These are phyloP conservation scores for Eretmocerus hayati DNA, from an alignment of 2,888 invertebrate species.

Conservation along the genomic window DNA sequence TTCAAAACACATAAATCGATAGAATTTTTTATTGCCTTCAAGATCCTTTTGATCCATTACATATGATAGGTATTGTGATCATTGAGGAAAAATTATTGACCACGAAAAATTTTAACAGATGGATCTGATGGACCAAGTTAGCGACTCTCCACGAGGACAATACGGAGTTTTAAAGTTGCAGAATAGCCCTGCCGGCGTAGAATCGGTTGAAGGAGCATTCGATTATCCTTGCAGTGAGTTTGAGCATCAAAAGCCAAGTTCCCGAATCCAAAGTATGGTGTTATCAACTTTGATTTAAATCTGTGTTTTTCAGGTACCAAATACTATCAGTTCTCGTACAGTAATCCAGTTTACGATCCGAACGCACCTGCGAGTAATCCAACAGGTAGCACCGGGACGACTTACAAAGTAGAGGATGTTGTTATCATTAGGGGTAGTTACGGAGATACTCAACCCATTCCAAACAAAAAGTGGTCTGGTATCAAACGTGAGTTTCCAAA, in stretches of 20 bases:
- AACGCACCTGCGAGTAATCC: slow-evolving; percentile 52
- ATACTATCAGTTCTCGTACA: slow-evolving; percentile 64
- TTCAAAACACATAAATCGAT: neutral
- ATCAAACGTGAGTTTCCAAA: slow-evolving; percentile 52
- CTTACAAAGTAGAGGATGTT: slow-evolving; percentile 71
- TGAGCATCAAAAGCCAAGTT: too few relatives aligned
- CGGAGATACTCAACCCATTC: slow-evolving; percentile 42
- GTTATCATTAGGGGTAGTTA: slow-evolving; percentile 56
- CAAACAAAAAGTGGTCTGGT: slow-evolving; percentile 49
- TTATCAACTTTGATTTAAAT: too few relatives aligned
- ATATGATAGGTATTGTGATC: too few relatives aligned
- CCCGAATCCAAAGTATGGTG: too few relatives aligned
- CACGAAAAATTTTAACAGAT: slow-evolving; percentile 49
- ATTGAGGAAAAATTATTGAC: too few relatives aligned
- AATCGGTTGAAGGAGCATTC: slow-evolving; percentile 33
- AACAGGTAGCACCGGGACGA: slow-evolving; percentile 50
- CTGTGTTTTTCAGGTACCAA: slow-evolving; percentile 39
- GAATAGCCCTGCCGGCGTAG: slow-evolving; percentile 53
- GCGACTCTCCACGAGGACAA: slow-evolving; percentile 51
- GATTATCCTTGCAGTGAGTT: slow-evolving; percentile 34
- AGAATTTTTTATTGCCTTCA: neutral
- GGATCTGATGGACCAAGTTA: slow-evolving; percentile 54
- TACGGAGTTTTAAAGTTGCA: slow-evolving; percentile 74
- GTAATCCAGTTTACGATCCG: slow-evolving; percentile 79
- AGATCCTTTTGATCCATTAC: too few relatives aligned